Evolutionary conservation across 1,140 invertebrate genomes (phyloP).

Genomic region (Augochlora pura): DNA sequence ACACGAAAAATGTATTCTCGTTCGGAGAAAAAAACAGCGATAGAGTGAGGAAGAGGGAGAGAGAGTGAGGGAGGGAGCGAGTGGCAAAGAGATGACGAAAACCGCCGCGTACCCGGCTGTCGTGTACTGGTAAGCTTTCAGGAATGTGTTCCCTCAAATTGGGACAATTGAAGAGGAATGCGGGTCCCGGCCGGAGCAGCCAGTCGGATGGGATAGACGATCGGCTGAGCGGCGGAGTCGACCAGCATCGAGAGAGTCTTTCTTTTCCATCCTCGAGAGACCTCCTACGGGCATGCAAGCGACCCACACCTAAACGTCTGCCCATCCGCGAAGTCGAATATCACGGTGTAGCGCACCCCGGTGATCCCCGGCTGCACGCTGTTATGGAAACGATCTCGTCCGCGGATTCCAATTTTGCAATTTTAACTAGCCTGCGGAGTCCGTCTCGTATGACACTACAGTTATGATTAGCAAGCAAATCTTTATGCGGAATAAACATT

Average conservation of each 20-base stretch:
- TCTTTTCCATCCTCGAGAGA: constrained; percentile 24
- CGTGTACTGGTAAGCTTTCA: constrained; percentile 47
- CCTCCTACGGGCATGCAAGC: constrained; percentile 2
- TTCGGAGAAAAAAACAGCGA: neutral
- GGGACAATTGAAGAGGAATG: constrained; percentile 73
- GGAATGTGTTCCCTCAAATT: constrained; percentile 71
- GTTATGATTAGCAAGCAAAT: no score
- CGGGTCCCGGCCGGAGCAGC: constrained; percentile 63
- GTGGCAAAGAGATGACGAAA: no score
- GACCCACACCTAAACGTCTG: no score
- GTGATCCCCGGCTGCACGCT: no score
- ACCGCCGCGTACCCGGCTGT: constrained; percentile 11
- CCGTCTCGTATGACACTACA: no score
- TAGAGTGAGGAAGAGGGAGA: neutral
- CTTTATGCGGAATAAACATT: no score
- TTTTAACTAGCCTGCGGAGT: no score
- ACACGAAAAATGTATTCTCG: neutral
- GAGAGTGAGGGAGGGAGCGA: neutral
- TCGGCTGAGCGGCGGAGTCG: neutral
- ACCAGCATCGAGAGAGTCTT: constrained; percentile 19
- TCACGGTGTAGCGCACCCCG: neutral
- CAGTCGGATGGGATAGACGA: neutral
- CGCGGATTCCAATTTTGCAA: neutral
- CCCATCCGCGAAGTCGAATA: neutral
- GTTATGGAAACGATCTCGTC: neutral